Base-by-base conservation (phyloP, 92 coral and sea anemone species). In the Porites divaricata region DNA sequence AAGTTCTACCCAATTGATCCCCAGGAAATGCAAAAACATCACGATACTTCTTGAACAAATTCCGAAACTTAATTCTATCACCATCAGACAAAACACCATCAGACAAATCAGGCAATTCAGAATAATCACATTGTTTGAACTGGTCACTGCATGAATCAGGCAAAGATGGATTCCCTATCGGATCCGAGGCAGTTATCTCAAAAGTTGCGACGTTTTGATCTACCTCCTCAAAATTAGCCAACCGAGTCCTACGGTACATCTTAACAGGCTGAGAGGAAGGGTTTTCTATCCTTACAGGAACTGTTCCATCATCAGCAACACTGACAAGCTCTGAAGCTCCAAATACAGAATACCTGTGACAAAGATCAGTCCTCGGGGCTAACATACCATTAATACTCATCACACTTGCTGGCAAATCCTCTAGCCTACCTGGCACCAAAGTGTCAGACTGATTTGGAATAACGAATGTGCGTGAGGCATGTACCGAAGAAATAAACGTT, bases 71-170 rank as follows among this genome's bases (percentile, higher is more conserved):
- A 20, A 41, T n/a, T 59, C 23, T 73, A 22, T 83, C 87, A 9
- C 15, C 63, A 2, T 59, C 26, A 22, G 21, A 11, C 54, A 84
- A 75, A 6, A 45, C 88, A 76, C 88, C 50, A 8, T 75, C 78
- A 11, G 81, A 75, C 17, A 84, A 16, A 59, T 84, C 82, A 72
- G 88, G 81, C 1, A 84, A 22, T 8, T 21, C 20, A 1, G 88
- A 84, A 74, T 53, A 84, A 52, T 75, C 88, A 23, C 52, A 26
- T 26, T 26, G 4, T 22, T 67, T 2, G 21, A 22, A 16, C 17
- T 20, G 48, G 8, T 67, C 14, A 10, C 9, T 11, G 41, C 25
- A 10, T 26, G 35, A 26, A 26, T 26, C 35, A 26, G 35, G 35
- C 35, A 26, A 26, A 11, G 16, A 56, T 13, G 16, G 13, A 2